Conservation (phyloP, 2,797 vertebrate species). For the Hylomyscus alleni region DNA sequence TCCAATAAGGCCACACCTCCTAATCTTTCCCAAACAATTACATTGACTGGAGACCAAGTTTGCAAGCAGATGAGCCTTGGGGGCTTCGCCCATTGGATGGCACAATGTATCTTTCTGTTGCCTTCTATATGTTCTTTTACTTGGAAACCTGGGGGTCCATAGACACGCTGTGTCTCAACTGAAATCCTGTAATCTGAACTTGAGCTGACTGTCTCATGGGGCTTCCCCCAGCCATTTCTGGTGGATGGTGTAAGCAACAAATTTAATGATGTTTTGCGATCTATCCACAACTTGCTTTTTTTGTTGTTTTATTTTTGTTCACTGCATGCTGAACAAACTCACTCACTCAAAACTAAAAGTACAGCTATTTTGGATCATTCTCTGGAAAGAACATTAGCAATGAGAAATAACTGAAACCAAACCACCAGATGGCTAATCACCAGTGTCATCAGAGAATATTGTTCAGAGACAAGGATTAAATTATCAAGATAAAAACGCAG, state of each 20-base stretch:
- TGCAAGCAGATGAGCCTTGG: neutral
- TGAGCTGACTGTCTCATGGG: neutral
- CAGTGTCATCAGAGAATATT: constrained; percentile 1
- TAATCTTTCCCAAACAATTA: neutral
- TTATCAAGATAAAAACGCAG: neutral
- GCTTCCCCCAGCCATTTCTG: neutral
- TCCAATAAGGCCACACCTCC: neutral
- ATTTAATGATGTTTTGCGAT: neutral
- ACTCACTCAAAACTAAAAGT: neutral
- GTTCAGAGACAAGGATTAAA: neutral
- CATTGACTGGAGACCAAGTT: neutral
- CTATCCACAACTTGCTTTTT: neutral
- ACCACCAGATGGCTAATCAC: neutral
- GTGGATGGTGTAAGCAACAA: neutral
- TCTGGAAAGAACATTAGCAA: neutral
- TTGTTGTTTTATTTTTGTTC: neutral
- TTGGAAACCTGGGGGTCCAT: neutral
- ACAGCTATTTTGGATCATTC: constrained; percentile 7
- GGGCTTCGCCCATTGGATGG: neutral
- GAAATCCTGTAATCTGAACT: neutral
- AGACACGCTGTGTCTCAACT: neutral
- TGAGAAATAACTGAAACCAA: neutral
- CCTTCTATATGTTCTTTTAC: neutral
- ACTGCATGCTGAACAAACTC: neutral
- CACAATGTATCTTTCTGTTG: neutral